Percentiles rank a stretch among this genome's conserved stretches.
These are phyloP conservation scores for Pantherophis vulpinus DNA, from an alignment of 2,797 vertebrate species.

Conservation along the genomic window DNA sequence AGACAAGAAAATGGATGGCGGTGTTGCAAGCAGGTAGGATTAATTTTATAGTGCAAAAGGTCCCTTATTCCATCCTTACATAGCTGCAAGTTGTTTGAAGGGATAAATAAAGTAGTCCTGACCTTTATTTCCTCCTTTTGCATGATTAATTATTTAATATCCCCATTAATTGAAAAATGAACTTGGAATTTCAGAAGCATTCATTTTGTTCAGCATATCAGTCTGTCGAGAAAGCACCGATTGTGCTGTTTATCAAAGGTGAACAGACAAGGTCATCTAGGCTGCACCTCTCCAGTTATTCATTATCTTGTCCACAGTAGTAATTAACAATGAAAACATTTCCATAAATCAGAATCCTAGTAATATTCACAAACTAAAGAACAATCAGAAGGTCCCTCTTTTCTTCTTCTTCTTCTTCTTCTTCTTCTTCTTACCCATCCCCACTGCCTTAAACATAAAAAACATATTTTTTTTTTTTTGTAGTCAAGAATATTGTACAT, in stretches of 20 bases:
- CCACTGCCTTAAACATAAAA: slow-evolving; percentile 45
- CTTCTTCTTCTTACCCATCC: slow-evolving; percentile 43
- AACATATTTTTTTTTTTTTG: slow-evolving; percentile 27
- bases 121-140: slow-evolving; percentile 81
- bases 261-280: slow-evolving; percentile 73
- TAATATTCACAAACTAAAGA: slow-evolving; percentile 68
- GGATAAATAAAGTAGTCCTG: slow-evolving; percentile 70
- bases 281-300: slow-evolving; percentile 72
- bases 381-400: slow-evolving; percentile 23
- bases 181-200: slow-evolving; percentile 84
- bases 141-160: slow-evolving; percentile 97
- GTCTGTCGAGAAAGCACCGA: slow-evolving; percentile 77
- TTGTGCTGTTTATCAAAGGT: slow-evolving; percentile 79
- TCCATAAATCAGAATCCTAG: slow-evolving; percentile 78
- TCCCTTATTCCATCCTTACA: slow-evolving; percentile 35
- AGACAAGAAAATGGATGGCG: slow-evolving; percentile 13
- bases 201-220: slow-evolving; percentile 86
- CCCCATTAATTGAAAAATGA: slow-evolving; percentile 89
- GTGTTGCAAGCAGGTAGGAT: slow-evolving; percentile 17
- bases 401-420: slow-evolving; percentile 28
- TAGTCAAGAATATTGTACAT: background rate
- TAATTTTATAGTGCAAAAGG: slow-evolving; percentile 44
- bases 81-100: slow-evolving; percentile 55
- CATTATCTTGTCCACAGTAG: slow-evolving; percentile 71
- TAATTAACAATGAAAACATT: slow-evolving; percentile 77